Percentiles rank a stretch among this genome's conserved stretches.
phyloP scores from a whole-genome alignment of 2,797 vertebrate genomes.

The Neosalanx taihuensis region DNA sequence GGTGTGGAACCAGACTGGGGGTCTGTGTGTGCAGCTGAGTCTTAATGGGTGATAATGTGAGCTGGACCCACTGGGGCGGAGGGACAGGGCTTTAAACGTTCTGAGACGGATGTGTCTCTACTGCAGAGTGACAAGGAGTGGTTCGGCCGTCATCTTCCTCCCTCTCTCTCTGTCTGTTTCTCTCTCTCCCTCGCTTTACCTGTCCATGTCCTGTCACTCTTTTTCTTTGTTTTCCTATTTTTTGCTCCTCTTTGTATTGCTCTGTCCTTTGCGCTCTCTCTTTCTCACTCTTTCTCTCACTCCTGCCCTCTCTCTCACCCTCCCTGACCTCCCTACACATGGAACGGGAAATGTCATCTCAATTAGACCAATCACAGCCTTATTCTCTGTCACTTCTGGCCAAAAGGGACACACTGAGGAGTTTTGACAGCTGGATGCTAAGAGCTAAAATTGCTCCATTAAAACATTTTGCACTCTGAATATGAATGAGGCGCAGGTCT shows the following conservation, averaged over 20 bases:
- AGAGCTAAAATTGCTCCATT: slow-evolving; percentile 67
- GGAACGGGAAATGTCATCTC: slow-evolving; percentile 67
- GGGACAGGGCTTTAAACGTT: slow-evolving; percentile 55
- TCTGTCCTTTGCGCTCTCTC: not conserved
- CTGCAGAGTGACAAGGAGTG: not conserved
- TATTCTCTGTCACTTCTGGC: slow-evolving; percentile 52
- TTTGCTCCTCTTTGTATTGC: not conserved
- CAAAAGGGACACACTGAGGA: slow-evolving; percentile 46
- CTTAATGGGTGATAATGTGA: slow-evolving; percentile 66
- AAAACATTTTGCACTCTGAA: slow-evolving; percentile 57
- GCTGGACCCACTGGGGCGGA: slow-evolving; percentile 42
- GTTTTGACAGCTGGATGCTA: slow-evolving; percentile 67
- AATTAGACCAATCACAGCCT: slow-evolving; percentile 65
- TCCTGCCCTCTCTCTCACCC: slow-evolving; percentile 29
- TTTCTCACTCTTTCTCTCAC: not conserved
- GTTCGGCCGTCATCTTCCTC: not conserved
- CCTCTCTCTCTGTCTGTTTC: not conserved
- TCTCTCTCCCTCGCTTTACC: not conserved
- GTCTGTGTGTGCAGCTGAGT: slow-evolving; percentile 20
- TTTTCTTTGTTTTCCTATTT: not conserved
- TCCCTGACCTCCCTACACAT: slow-evolving; percentile 64
- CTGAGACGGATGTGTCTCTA: slow-evolving; percentile 49
- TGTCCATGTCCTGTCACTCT: not conserved
- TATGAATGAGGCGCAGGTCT: slow-evolving; percentile 26
- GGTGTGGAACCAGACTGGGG: not conserved